Percentiles rank a stretch among this genome's conserved stretches.
Conservation (phyloP, 2,113 vertebrate species). For the Clarias macrocephalus region DNA sequence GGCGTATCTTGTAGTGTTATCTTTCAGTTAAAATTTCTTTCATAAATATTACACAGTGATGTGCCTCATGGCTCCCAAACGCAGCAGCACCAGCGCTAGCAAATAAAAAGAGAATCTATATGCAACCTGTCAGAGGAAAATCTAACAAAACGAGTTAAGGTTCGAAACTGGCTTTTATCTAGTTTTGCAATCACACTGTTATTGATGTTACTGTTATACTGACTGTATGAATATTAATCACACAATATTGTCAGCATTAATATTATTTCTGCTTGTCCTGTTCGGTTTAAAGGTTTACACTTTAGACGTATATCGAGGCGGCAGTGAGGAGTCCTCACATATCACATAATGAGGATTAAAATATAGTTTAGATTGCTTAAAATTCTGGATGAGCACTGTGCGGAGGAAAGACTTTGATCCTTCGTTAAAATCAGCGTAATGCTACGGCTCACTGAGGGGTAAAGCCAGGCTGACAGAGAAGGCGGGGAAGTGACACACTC, state of each 20-base stretch:
- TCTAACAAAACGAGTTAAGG: too few relatives aligned
- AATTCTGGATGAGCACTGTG: background rate
- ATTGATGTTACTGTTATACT: background rate
- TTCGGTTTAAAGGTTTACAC: background rate
- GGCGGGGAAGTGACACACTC: background rate
- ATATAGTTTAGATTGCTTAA: background rate
- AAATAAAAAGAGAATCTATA: too few relatives aligned
- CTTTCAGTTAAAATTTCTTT: too few relatives aligned
- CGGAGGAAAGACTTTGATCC: background rate
- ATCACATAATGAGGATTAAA: background rate
- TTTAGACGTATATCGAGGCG: background rate
- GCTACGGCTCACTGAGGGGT: background rate
- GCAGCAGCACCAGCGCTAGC: too few relatives aligned
- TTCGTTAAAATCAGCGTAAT: background rate
- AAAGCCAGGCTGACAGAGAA: background rate
- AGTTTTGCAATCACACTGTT: too few relatives aligned
- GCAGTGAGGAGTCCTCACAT: background rate
- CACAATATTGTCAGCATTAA: background rate
- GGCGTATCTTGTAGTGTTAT: too few relatives aligned
- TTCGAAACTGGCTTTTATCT: too few relatives aligned
- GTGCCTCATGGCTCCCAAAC: too few relatives aligned
- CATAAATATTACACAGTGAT: too few relatives aligned
- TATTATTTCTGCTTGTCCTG: background rate
- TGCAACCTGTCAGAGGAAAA: too few relatives aligned
- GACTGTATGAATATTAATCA: background rate